Evolutionary conservation across 2,797 vertebrate genomes (phyloP), one percentile per base, ranked within the genome.

Genomic region (Cygnus olor): DNA sequence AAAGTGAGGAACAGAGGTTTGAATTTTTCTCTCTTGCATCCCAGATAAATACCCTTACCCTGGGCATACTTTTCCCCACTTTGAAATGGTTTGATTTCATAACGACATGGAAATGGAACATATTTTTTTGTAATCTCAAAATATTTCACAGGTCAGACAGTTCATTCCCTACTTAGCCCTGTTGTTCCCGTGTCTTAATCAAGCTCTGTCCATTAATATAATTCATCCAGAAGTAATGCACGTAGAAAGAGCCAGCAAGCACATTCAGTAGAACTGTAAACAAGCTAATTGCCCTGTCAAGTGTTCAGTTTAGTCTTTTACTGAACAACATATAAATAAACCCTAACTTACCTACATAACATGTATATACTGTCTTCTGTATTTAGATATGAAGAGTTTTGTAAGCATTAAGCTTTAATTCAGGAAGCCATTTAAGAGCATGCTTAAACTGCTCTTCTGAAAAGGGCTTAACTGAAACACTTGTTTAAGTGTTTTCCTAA

Each of bases 1-100:
- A 80, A 53, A 38, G 22, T 2, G 6, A 80, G n/a, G 65, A 93
- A 74, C 17, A 44, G 25, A 44, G 20, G 14, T 19, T 61, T 80
- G 22, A 45, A 34, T 45, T 2, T 89, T 76, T 61, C 4, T 61
- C 25, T 68, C 13, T 85, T 76, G 6, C 32, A 69, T 16, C 34
- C 38, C 38, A 57, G 34, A 60, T 34, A 78, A 88, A 79, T 45
- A 3, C 10, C 18, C 14, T 69, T 69, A 49, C 12, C 7, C 18
- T 5, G 47, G 38, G 34, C 6, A 24, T 22, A 7, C 10, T 56
- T 36, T 8, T 36, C 40, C 12, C 54, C 12, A 10, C 13, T 86
- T 84, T 82, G n/a, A 77, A 77, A 66, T 47, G 4, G 28, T 77
- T 78, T 88, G 21, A 28, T 88, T 96, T 94, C 64, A 68, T 79